Percentiles rank a stretch among this genome's conserved stretches.
phyloP scores from a whole-genome alignment of 2,113 vertebrate species.

The Hippocampus guttulatus region DNA sequence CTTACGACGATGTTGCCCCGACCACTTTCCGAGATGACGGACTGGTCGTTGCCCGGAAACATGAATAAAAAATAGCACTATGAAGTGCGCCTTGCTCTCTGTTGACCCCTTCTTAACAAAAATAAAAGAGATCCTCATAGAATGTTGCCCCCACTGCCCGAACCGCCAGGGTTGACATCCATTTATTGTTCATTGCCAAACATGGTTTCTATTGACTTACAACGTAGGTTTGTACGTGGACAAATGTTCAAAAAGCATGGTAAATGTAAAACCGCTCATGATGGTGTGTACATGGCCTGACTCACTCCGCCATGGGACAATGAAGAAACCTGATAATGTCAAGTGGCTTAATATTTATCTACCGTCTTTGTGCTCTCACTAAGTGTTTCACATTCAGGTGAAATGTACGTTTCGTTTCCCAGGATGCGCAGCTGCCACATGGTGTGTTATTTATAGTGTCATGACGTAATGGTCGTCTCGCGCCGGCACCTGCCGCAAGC shows the following conservation, averaged over 20 bases:
- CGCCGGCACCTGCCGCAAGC: slow-evolving; percentile 46
- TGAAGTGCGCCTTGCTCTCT: too few relatives aligned
- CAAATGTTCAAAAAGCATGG: not conserved
- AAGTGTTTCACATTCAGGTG: slow-evolving; percentile 53
- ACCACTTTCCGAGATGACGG: too few relatives aligned
- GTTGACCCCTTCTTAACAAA: too few relatives aligned
- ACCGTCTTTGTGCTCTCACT: slow-evolving; percentile 22
- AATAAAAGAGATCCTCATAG: too few relatives aligned
- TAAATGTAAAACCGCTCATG: not conserved
- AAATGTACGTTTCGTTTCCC: slow-evolving; percentile 25
- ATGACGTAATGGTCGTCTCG: slow-evolving; percentile 60
- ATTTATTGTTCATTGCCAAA: not conserved
- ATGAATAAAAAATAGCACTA: too few relatives aligned
- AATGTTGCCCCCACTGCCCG: not conserved
- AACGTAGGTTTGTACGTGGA: not conserved
- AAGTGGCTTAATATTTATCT: slow-evolving; percentile 46
- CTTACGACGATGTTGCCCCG: too few relatives aligned
- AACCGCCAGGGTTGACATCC: not conserved
- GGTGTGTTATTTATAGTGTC: slow-evolving; percentile 64
- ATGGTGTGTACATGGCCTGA: not conserved
- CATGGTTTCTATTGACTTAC: not conserved
- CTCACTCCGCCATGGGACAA: slow-evolving; percentile 15
- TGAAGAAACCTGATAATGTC: slow-evolving; percentile 57
- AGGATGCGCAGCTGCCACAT: slow-evolving; percentile 48
- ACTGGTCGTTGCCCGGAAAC: too few relatives aligned